Base-by-base conservation (phyloP, 2,888 invertebrate genomes). In the Ennomos fuscantarius region DNA sequence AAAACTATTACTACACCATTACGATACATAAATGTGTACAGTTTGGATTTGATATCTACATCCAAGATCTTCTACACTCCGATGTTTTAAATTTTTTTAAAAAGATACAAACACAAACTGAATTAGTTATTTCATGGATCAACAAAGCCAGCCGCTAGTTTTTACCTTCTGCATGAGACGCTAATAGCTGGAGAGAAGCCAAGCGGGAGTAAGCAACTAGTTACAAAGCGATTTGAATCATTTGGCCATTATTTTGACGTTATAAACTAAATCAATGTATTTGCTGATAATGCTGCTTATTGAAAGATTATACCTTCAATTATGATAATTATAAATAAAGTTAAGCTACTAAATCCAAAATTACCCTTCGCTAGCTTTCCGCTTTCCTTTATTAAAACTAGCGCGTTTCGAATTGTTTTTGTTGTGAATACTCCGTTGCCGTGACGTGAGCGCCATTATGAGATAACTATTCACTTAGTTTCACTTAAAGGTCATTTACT, bases 351-450 rank as follows among this genome's bases (percentile, higher is more conserved):
- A 45, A 55, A 37, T 62, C 44, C 55, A 9, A 48, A 31, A 37
- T 53, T 82, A 91, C 91, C 89, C 87, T 68, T 90, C 88, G 63
- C 75, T 84, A 35, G 76, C 69, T 81, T 84, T 89, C 63, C 86
- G 78, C 50, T 85, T 87, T 63, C 86, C 86, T 81, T 88, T 89
- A 70, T 68, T 86, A 56, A 90, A 83, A 77, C 87, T 90, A 15
- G 82, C 66, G 68, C 87, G 80, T 83, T 89, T 92, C 37, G 85
- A 77, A 45, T 84, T 87, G 81, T 87, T 90, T 78, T 89, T 91
- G 70, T 83, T 87, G 63, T 89, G 86, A 66, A 90, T 87, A 76
- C 87, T 90, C 61, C 91, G 73, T 75, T 91, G 91, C 56, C 91
- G 81, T 34, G 85, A 88, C 62, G 90, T 90, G 44, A 91, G 68